These are phyloP conservation scores for Oreochromis niloticus DNA, from an alignment of 2,113 vertebrate species.

Conservation along the genomic window DNA sequence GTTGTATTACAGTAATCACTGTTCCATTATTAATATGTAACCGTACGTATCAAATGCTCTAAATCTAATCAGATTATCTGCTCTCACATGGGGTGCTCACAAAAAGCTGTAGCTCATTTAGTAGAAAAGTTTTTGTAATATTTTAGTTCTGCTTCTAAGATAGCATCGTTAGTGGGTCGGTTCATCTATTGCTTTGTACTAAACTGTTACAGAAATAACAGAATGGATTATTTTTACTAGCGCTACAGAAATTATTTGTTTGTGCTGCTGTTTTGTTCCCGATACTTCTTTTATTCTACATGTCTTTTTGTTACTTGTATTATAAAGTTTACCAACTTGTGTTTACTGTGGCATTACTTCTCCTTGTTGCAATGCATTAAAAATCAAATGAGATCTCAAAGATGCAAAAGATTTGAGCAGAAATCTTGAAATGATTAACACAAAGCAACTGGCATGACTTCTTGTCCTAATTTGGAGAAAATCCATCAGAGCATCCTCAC, in stretches of 20 bases:
- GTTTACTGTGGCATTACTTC: not conserved
- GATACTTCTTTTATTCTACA: not conserved
- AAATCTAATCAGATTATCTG: not conserved
- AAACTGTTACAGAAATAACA: not conserved
- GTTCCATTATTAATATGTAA: not conserved
- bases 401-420: not conserved
- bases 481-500: slow-evolving; percentile 8
- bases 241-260: not conserved
- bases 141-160: not conserved
- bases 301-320: not conserved
- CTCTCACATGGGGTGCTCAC: not conserved
- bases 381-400: not conserved
- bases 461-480: slow-evolving; percentile 38
- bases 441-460: slow-evolving; percentile 17
- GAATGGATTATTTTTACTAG: not conserved
- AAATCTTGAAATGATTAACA: slow-evolving; percentile 13
- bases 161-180: not conserved
- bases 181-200: not conserved
- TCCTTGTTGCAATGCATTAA: not conserved
- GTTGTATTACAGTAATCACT: not conserved
- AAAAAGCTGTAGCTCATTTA: not conserved
- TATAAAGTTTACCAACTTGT: not conserved
- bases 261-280: not conserved
- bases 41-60: not conserved
- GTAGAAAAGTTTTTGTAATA: not conserved